phyloP scores from a whole-genome alignment of 2,888 invertebrate genomes.

The Archips crataeganus region DNA sequence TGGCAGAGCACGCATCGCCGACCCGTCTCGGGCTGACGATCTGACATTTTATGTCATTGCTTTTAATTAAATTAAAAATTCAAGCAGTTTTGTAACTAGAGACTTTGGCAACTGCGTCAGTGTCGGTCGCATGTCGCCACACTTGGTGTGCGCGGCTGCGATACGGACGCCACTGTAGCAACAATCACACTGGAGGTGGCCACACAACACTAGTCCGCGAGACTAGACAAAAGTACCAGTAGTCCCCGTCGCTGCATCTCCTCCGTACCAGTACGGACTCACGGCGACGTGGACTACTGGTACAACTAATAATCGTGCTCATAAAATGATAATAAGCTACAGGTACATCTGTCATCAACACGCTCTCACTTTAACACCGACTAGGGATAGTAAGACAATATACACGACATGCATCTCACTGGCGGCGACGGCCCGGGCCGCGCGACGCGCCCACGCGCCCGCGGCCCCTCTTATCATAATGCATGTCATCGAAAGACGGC shows the following conservation, averaged over 20 bases:
- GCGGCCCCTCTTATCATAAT: conserved; percentile 22
- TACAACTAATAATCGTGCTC: too few species aligned
- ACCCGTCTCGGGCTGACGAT: conserved; percentile 1
- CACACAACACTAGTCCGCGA: too few species aligned
- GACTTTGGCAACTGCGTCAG: background rate
- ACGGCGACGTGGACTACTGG: too few species aligned
- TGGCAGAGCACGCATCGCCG: background rate
- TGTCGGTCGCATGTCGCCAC: background rate
- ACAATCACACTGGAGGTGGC: too few species aligned
- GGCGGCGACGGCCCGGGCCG: conserved; percentile 29
- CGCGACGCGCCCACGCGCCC: background rate
- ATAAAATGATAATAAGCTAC: background rate
- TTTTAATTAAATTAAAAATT: background rate
- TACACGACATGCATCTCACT: conserved; percentile 37
- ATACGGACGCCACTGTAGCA: too few species aligned
- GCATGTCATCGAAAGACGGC: conserved; percentile 22
- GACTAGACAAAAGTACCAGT: too few species aligned
- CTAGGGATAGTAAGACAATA: conserved; percentile 23
- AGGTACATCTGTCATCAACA: background rate
- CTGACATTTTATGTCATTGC: conserved; percentile 30
- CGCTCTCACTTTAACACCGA: conserved; percentile 22
- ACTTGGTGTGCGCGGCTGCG: too few species aligned
- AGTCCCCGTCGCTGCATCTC: too few species aligned
- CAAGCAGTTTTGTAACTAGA: background rate
- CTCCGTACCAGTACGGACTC: too few species aligned